Evolutionary conservation across 2,797 vertebrate species (phyloP).

Genomic region (Bryconaethiops microstoma): DNA sequence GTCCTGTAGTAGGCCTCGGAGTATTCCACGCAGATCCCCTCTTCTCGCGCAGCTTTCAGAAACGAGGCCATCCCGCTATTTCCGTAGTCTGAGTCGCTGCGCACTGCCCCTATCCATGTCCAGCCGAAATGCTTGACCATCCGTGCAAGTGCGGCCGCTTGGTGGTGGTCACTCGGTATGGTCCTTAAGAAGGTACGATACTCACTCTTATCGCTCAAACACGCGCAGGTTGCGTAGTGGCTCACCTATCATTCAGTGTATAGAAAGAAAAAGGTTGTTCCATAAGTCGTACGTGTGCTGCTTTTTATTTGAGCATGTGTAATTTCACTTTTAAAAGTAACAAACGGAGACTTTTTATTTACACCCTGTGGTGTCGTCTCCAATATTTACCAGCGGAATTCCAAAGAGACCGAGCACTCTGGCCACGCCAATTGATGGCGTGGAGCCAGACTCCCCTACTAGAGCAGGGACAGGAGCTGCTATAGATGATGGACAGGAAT

Average conservation of each 20-base stretch:
- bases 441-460: neutral
- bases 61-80: neutral
- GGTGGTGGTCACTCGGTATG: neutral
- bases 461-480: neutral
- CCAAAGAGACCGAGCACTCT: neutral
- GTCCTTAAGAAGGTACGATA: constrained; percentile 4
- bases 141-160: neutral
- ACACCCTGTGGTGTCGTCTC: neutral
- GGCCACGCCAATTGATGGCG: neutral
- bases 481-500: neutral
- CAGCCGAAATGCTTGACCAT: neutral
- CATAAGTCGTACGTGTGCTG: too few species aligned
- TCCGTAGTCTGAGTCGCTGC: constrained; percentile 1
- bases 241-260: neutral
- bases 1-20: neutral
- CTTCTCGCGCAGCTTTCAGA: neutral
- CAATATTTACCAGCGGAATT: neutral
- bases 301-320: too few species aligned
- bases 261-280: too few species aligned
- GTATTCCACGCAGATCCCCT: constrained; percentile 1
- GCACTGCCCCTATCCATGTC: constrained; percentile 6
- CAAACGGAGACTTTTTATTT: rapidly evolving
- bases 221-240: neutral
- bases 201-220: neutral
- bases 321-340: too few species aligned